A percentile compares a stretch with the other conserved stretches of the same genome.
Evolutionary conservation across 2,797 vertebrate species (phyloP).

Genomic region (Petrocephalus schoutedeni): DNA sequence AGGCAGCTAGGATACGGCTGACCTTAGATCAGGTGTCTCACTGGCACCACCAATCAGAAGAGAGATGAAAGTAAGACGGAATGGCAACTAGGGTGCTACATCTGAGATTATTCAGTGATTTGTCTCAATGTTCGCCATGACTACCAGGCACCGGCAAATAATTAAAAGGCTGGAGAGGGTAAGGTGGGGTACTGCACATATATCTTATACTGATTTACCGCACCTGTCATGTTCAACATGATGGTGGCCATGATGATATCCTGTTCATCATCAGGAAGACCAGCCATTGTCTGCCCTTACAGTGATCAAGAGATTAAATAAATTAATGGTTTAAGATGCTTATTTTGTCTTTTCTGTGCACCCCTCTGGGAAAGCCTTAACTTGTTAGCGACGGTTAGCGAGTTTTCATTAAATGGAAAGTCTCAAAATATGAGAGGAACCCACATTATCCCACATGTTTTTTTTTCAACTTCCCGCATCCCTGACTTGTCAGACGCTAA

Average conservation of each 20-base stretch:
- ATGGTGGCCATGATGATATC: neutral
- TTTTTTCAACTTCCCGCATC: conserved; percentile 4
- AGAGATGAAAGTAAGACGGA: neutral
- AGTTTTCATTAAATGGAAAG: neutral
- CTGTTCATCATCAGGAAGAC: neutral
- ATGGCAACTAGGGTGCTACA: neutral
- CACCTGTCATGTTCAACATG: neutral
- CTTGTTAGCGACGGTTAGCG: neutral
- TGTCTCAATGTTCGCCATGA: neutral
- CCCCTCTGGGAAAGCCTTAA: neutral
- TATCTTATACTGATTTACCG: neutral
- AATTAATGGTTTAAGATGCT: neutral
- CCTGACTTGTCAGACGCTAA: conserved; percentile 27
- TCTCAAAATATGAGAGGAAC: conserved; percentile 29
- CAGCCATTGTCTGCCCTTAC: neutral
- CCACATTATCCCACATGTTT: conserved; percentile 34
- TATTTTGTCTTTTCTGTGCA: neutral
- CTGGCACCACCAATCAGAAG: neutral
- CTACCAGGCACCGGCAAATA: neutral
- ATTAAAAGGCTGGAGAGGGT: neutral
- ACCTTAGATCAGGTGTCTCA: neutral
- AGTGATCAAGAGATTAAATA: neutral
- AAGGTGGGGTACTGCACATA: neutral
- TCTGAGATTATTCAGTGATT: neutral
- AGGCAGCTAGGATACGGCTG: neutral